Evolutionary conservation across 2,113 vertebrate species (phyloP).

Genomic region (Chiloscyllium plagiosum): DNA sequence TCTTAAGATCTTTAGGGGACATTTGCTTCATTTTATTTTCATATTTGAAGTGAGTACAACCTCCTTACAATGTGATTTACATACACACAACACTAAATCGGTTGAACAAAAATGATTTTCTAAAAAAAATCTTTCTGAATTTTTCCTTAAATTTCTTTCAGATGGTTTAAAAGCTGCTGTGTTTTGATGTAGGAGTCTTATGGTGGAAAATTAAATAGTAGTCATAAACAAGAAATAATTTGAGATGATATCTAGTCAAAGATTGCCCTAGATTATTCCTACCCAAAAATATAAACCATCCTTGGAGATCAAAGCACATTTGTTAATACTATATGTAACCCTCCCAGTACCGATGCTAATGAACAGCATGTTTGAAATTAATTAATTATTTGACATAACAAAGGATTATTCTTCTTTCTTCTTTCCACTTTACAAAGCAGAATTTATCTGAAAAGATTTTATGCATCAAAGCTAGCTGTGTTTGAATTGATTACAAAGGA

Average conservation of each 20-base stretch:
- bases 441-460: slow-evolving; percentile 43
- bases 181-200: background rate
- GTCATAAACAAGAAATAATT: slow-evolving; percentile 1
- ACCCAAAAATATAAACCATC: slow-evolving; percentile 39
- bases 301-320: slow-evolving; percentile 57
- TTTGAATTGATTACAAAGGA: slow-evolving; percentile 26
- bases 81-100: background rate
- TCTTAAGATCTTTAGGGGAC: background rate
- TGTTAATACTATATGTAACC: slow-evolving; percentile 50
- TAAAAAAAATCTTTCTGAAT: background rate
- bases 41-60: background rate
- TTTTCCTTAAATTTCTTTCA: background rate
- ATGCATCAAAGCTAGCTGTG: slow-evolving; percentile 35
- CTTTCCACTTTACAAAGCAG: slow-evolving; percentile 8
- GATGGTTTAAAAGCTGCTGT: background rate
- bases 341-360: slow-evolving; percentile 54
- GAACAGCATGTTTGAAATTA: slow-evolving; percentile 45
- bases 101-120: background rate
- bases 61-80: background rate
- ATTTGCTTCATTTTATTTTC: background rate
- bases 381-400: slow-evolving; percentile 58
- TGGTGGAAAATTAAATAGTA: background rate
- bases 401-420: slow-evolving; percentile 46
- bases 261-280: background rate
- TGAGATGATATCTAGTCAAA: background rate